These are phyloP conservation scores for Megaceryle torquata DNA, from an alignment of 2,113 vertebrate genomes.

Conservation along the genomic window DNA sequence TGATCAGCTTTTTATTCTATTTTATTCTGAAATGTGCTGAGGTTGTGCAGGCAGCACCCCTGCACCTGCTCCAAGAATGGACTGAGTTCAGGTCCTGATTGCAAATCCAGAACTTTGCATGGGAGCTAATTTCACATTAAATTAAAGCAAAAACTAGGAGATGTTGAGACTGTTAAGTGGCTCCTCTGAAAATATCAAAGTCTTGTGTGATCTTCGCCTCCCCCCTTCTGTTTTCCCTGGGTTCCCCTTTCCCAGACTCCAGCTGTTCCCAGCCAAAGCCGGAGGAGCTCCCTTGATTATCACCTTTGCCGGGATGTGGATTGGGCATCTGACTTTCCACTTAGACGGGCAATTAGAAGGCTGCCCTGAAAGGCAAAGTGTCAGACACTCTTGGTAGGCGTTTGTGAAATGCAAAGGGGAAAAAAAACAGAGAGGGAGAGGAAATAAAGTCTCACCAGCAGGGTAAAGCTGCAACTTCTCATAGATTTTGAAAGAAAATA, in stretches of 20 bases:
- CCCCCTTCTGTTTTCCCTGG: not conserved
- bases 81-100: not conserved
- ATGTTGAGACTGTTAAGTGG: not conserved
- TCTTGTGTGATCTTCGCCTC: not conserved
- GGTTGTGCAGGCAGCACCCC: accelerated
- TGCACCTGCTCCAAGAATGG: not conserved
- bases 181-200: not conserved
- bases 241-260: constrained; percentile 18
- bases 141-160: not conserved
- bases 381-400: constrained; percentile 46
- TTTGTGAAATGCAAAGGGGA: constrained; percentile 34
- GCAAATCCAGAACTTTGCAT: not conserved
- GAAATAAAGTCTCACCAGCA: not conserved
- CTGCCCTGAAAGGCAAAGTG: constrained; percentile 32
- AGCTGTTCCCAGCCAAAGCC: constrained; percentile 20
- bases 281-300: constrained; percentile 18
- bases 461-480: not conserved
- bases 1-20: not conserved
- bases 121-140: not conserved
- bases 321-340: constrained; percentile 30
- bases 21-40: not conserved
- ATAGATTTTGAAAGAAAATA: not conserved
- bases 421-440: not conserved
- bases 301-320: constrained; percentile 60
- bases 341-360: constrained; percentile 7